Base-by-base conservation (phyloP, 2,888 invertebrate species). In the Rhamnusium bicolor region DNA sequence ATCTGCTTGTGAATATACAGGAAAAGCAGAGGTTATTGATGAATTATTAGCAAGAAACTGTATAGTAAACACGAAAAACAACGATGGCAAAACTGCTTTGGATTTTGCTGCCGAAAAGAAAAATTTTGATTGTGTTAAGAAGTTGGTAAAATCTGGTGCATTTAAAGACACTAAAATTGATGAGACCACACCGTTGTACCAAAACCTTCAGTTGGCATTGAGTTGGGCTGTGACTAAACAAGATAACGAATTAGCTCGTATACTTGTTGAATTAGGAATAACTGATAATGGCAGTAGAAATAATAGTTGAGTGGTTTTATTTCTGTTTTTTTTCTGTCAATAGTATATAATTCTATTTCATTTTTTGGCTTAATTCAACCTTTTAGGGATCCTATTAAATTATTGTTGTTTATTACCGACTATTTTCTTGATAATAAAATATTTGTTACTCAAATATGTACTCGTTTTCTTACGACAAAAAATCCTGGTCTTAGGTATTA, bases 1-100 rank as follows among this genome's bases (percentile, higher is more conserved):
- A 49, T 58, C 19, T 21, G 58, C 65, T 6, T 71, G 71, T 21
- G 27, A 70, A 21, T 40, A 71, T n/a, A 51, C 18, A 6, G 65
- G 65, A n/a, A 58, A 49, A 2, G 5, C 10, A 2, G 54, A 65
- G 7, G 27, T 54, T 6, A 47, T 71, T 7, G 51, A 65, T 16
- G 54, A n/a, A 16, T 14, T 71, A 40, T 21, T 71, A 32, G 19
- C 58, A 2, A 32, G 40, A 24, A 58, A 65, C 1, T 71, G 71
- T 24, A 14, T 49, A 7, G 47, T 65, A 4, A 32, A n/a, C 0
- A 18, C 16, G 5, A 71, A 58, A 27, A 65, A 71, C 14, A 19
- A 7, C 16, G 51, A 65, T 8, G 71, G 71, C 10, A 16, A 40
- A 29, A 21, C 65, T 4, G 71, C 71, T 0, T 12, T 71, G 32